A percentile compares a stretch with the other conserved stretches of the same genome.
These are phyloP conservation scores for Cerastoderma edule DNA, from an alignment of 2,888 invertebrate species.

Conservation along the genomic window DNA sequence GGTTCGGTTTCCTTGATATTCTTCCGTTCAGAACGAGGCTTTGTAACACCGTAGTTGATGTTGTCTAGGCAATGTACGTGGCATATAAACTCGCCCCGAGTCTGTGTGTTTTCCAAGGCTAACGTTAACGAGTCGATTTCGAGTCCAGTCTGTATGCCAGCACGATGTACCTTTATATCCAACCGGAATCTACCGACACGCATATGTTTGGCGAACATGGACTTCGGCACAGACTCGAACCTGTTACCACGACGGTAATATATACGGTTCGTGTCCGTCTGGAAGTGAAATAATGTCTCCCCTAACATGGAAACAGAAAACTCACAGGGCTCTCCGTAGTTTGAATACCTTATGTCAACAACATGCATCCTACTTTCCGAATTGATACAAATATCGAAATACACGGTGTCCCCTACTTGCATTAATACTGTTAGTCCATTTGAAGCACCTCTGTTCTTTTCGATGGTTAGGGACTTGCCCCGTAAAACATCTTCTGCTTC, in stretches of 20 bases:
- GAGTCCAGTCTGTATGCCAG: constrained; percentile 61
- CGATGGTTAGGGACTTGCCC: constrained; percentile 11
- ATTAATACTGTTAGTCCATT: constrained; percentile 45
- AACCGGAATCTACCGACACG: constrained; percentile 54
- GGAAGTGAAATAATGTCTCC: constrained; percentile 27
- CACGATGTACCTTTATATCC: constrained; percentile 37
- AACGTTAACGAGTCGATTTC: constrained; percentile 66
- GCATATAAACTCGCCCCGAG: constrained; percentile 58
- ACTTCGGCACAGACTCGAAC: constrained; percentile 12
- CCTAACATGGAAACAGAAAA: constrained; percentile 48
- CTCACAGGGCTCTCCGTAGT: constrained; percentile 54
- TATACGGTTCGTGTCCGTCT: constrained; percentile 6
- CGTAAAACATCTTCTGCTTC: constrained; percentile 8
- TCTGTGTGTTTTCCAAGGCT: constrained; percentile 40
- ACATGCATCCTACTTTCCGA: constrained; percentile 42
- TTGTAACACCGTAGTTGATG: constrained; percentile 33
- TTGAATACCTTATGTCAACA: constrained; percentile 52
- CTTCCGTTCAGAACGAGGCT: neutral
- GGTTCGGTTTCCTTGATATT: neutral
- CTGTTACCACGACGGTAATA: constrained; percentile 47
- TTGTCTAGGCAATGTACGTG: constrained; percentile 59
- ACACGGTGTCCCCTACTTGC: constrained; percentile 33
- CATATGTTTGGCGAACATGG: neutral
- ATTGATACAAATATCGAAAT: constrained; percentile 57
- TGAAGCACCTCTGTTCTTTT: constrained; percentile 34